Conservation (phyloP, 2,797 vertebrate species). For the Anableps anableps region DNA sequence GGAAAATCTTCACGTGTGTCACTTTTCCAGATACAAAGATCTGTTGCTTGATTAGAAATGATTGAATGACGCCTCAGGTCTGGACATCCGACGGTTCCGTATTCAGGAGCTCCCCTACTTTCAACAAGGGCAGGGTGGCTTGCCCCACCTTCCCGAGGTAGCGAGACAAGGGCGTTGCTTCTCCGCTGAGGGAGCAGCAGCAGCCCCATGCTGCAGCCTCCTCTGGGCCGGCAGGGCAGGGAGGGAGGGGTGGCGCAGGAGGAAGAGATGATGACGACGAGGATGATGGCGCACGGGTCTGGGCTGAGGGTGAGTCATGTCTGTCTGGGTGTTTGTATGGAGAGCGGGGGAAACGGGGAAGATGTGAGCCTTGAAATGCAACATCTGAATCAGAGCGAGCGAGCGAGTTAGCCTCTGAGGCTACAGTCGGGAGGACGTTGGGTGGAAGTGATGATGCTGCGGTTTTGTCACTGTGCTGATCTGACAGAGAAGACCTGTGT, state of each 20-base stretch:
- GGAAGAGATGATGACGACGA: slow-evolving; percentile 34
- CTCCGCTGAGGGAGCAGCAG: slow-evolving; percentile 75
- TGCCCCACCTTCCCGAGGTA: slow-evolving; percentile 89
- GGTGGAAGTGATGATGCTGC: slow-evolving; percentile 15
- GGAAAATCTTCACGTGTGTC: slow-evolving; percentile 21
- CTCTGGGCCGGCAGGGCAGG: slow-evolving; percentile 61
- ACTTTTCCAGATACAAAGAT: slow-evolving; percentile 32
- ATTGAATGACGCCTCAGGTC: slow-evolving; percentile 74
- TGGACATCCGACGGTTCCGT: slow-evolving; percentile 83
- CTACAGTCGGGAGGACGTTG: slow-evolving; percentile 55
- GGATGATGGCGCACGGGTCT: slow-evolving; percentile 31
- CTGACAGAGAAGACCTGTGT: slow-evolving; percentile 38
- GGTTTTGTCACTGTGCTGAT: slow-evolving; percentile 27
- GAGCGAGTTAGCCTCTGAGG: slow-evolving; percentile 59
- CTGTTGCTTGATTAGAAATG: slow-evolving; percentile 23
- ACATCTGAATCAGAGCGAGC: not conserved
- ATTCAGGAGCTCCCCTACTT: slow-evolving; percentile 84
- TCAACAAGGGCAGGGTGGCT: slow-evolving; percentile 84
- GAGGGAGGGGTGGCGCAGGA: slow-evolving; percentile 62
- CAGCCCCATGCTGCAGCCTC: slow-evolving; percentile 76
- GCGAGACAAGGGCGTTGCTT: slow-evolving; percentile 79
- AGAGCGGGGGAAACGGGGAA: slow-evolving; percentile 65
- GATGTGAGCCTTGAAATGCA: slow-evolving; percentile 49
- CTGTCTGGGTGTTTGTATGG: slow-evolving; percentile 43
- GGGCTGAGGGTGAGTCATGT: not conserved